Percentiles rank a stretch among this genome's conserved stretches.
These are phyloP conservation scores for Triplophysa bombifrons DNA, from an alignment of 2,797 vertebrate species.

Conservation along the genomic window DNA sequence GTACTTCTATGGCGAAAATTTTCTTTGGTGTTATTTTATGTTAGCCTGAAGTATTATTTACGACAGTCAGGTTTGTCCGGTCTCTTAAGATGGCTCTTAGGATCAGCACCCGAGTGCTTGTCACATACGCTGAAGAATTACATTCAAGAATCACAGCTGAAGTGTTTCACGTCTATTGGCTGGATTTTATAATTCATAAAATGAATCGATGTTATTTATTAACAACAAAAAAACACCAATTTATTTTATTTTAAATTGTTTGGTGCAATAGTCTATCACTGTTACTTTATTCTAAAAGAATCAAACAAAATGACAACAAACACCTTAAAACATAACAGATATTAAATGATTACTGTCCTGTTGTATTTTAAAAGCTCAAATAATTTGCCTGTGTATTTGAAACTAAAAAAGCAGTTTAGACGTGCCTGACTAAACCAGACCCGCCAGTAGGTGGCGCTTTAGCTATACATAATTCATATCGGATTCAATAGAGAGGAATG, in stretches of 20 bases:
- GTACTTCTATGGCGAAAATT: background rate
- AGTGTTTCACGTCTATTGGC: conserved; percentile 71
- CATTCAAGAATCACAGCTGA: conserved; percentile 73
- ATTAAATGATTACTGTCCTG: background rate
- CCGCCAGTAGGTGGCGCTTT: conserved; percentile 92
- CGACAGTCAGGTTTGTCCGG: conserved; percentile 70
- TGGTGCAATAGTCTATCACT: background rate
- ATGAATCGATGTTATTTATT: conserved; percentile 46
- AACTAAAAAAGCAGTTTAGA: background rate
- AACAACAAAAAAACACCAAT: no score
- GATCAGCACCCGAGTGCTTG: conserved; percentile 70
- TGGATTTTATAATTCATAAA: conserved; percentile 64
- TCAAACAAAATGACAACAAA: background rate
- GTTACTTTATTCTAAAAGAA: background rate
- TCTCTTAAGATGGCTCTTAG: conserved; percentile 69
- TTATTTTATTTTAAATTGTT: no score
- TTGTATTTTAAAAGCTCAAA: background rate
- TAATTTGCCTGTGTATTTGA: background rate
- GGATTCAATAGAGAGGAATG: conserved; percentile 54
- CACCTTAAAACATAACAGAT: background rate
- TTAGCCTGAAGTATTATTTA: conserved; percentile 61
- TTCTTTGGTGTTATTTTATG: conserved; percentile 55
- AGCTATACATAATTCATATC: conserved; percentile 84
- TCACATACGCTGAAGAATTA: conserved; percentile 69
- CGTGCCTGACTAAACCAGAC: background rate